These are phyloP conservation scores for Mus spicilegus DNA, from an alignment of 2,113 vertebrate genomes.

Conservation along the genomic window DNA sequence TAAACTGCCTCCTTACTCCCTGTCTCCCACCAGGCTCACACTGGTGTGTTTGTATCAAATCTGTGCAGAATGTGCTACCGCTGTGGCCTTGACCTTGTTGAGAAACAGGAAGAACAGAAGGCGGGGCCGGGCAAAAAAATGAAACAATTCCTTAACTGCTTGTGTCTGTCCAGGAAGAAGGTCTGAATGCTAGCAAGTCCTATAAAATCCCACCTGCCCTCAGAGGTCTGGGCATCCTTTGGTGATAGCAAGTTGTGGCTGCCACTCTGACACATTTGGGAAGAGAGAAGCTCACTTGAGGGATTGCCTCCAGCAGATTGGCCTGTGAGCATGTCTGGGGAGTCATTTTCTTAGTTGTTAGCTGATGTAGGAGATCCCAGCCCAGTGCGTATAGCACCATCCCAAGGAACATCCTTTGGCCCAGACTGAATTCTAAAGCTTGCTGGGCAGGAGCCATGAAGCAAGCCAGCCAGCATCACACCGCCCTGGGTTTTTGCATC, in stretches of 20 bases:
- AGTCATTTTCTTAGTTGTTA: neutral
- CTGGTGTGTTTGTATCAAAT: neutral
- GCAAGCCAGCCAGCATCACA: neutral
- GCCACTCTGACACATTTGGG: neutral
- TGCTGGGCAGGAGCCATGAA: neutral
- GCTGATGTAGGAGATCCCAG: neutral
- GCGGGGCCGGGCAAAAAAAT: accelerated
- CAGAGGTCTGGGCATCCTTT: accelerated
- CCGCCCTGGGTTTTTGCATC: neutral
- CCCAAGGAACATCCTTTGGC: neutral
- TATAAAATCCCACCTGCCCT: accelerated
- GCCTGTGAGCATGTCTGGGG: too few relatives aligned
- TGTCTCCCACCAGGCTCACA: neutral
- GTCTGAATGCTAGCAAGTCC: too few relatives aligned
- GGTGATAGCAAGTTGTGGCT: neutral
- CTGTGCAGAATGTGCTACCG: neutral
- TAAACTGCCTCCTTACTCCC: neutral
- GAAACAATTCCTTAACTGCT: accelerated
- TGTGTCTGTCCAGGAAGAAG: accelerated
- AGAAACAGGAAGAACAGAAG: neutral
- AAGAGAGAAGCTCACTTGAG: too few relatives aligned
- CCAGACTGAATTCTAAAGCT: neutral
- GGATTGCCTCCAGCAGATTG: neutral
- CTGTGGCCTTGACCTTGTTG: neutral
- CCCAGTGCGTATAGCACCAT: neutral